phyloP scores from a whole-genome alignment of 2,113 vertebrate genomes.

The Cyanistes caeruleus region DNA sequence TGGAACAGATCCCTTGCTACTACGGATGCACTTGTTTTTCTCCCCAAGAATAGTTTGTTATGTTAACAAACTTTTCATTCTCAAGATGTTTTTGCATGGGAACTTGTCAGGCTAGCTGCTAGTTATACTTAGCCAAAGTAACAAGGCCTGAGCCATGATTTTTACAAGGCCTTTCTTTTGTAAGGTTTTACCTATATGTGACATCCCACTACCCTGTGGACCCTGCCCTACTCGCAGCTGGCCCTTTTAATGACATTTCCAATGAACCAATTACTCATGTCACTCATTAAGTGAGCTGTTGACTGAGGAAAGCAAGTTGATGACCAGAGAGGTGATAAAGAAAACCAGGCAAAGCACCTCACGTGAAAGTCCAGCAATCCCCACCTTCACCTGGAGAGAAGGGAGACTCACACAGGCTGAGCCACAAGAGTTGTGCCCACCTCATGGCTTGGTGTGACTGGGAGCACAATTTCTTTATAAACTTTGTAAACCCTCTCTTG shows the following conservation, averaged over 20 bases:
- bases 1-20: no score
- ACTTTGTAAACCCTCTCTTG: neutral
- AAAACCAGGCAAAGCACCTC: neutral
- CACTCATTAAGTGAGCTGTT: neutral
- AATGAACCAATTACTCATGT: neutral
- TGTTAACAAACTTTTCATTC: no score
- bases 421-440: no score
- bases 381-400: neutral
- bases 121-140: no score
- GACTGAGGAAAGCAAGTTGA: neutral
- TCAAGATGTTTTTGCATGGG: no score
- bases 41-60: no score
- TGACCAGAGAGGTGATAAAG: neutral
- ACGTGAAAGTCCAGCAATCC: neutral
- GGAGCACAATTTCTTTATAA: neutral
- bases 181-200: no score
- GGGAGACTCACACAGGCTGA: neutral
- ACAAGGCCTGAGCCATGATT: no score
- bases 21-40: no score
- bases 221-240: neutral
- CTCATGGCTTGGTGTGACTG: neutral
- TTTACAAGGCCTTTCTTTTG: no score
- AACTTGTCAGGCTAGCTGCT: no score
- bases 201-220: neutral
- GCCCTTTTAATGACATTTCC: neutral